Conservation (phyloP, 2,113 vertebrate species). For the Sapajus apella region DNA sequence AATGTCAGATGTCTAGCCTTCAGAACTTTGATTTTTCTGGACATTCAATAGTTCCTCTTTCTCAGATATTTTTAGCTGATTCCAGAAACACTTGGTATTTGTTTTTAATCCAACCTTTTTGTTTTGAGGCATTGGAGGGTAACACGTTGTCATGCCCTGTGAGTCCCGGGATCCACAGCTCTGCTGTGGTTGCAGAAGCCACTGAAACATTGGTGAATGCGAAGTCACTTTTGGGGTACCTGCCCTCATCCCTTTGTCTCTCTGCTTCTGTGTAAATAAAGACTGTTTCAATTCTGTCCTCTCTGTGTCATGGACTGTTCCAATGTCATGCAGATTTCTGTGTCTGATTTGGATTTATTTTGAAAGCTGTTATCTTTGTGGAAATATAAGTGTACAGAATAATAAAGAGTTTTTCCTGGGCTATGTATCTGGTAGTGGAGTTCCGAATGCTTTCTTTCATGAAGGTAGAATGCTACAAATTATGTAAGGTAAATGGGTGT, state of each 20-base stretch:
- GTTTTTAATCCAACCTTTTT: not conserved
- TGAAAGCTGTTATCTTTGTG: constrained; percentile 78
- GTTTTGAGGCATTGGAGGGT: constrained; percentile 1
- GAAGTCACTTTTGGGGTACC: constrained; percentile 72
- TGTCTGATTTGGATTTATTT: constrained; percentile 77
- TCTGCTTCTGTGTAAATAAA: constrained; percentile 80
- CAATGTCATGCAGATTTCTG: constrained; percentile 67
- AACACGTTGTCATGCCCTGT: not conserved
- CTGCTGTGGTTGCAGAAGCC: constrained; percentile 59
- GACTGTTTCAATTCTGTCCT: constrained; percentile 65
- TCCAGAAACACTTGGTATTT: constrained; percentile 28
- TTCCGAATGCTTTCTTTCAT: not conserved
- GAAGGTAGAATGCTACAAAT: not conserved
- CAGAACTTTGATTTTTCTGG: not conserved
- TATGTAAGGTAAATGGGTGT: fast-evolving
- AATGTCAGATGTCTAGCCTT: not conserved
- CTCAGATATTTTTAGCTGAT: not conserved
- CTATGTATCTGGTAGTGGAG: constrained; percentile 26
- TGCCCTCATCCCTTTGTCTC: constrained; percentile 69
- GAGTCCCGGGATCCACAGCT: constrained; percentile 61
- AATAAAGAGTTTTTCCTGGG: constrained; percentile 81
- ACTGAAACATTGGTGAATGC: constrained; percentile 72
- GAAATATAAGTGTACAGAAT: constrained; percentile 71
- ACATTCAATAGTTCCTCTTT: not conserved
- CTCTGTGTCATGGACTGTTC: constrained; percentile 74